Base-by-base conservation (phyloP, 2,797 vertebrate species). In the Sciurus carolinensis region DNA sequence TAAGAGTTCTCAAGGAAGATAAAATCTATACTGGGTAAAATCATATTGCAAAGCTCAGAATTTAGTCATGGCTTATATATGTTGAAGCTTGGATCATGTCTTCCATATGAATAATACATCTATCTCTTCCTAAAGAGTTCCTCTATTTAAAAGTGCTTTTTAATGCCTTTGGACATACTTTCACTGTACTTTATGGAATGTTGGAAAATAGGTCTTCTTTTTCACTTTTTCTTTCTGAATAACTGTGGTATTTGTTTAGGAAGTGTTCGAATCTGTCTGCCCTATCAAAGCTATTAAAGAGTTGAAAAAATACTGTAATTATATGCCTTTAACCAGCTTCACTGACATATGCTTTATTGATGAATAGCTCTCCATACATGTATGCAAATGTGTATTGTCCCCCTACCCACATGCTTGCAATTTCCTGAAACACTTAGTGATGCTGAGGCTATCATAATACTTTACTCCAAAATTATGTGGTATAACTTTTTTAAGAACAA, bases 1-100 rank as follows among this genome's bases (percentile, higher is more conserved):
- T 82, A 84, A 84, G 39, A 72, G 33, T 92, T 96, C 52, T 92
- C 52, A 95, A 90, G 67, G 57, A 94, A 90, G 42, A 79, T 83
- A 77, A 81, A 92, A 90, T 54, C 39, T 92, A 81, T 71, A 67
- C 13, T 52, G 14, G 95, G 33, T 50, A 62, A 91, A 93, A 84
- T 14, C 86, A 57, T 0, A 85, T 39, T 57, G 73, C 22, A 90
- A 90, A 95, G 39, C n/a, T 7, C 36, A 87, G 36, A 96, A 85
- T 5, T 72, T 5, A 12, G 85, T 59, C 3, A 26, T 47, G 59
- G 59, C 59, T 62, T 62, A 62, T 62, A 24, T 69, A 39, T 69
- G 30, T 13, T 93, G 28, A 95, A 90, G 3, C 39, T 86, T 82
- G 52, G 5, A 75, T 75, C 28, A 64, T 81, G 24, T 33, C 26